Conservation (phyloP, 1,140 invertebrate genomes). For the Penaeus vannamei region DNA sequence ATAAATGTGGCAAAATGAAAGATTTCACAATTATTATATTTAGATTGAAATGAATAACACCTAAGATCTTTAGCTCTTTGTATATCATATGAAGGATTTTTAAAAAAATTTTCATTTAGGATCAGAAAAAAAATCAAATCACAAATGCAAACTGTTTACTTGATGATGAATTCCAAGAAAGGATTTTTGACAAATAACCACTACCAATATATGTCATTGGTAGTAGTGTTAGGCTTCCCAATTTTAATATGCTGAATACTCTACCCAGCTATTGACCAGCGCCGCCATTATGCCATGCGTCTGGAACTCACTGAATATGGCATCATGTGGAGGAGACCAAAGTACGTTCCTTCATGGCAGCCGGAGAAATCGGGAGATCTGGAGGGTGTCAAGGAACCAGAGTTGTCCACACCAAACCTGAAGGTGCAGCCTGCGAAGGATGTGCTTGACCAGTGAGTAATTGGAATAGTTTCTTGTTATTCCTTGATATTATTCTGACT, state of each 20-base stretch:
- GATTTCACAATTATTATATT: too few species aligned
- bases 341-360: slow-evolving; percentile 40
- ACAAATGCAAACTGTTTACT: too few species aligned
- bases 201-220: not conserved
- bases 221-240: not conserved
- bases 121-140: too few species aligned
- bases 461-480: not conserved
- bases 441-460: slow-evolving; percentile 29
- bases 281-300: slow-evolving; percentile 46
- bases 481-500: not conserved
- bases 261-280: not conserved
- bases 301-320: slow-evolving; percentile 46
- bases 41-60: too few species aligned
- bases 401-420: not conserved
- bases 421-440: not conserved
- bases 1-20: too few species aligned
- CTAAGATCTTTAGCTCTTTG: too few species aligned
- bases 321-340: slow-evolving; percentile 43
- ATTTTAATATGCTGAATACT: not conserved
- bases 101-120: too few species aligned
- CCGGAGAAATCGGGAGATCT: slow-evolving; percentile 47
- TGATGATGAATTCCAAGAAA: too few species aligned
- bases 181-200: too few species aligned
- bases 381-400: not conserved
- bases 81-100: too few species aligned